A percentile compares a stretch with the other conserved stretches of the same genome.
Conservation (phyloP, 2,888 invertebrate species). For the Eurytoma californica region DNA sequence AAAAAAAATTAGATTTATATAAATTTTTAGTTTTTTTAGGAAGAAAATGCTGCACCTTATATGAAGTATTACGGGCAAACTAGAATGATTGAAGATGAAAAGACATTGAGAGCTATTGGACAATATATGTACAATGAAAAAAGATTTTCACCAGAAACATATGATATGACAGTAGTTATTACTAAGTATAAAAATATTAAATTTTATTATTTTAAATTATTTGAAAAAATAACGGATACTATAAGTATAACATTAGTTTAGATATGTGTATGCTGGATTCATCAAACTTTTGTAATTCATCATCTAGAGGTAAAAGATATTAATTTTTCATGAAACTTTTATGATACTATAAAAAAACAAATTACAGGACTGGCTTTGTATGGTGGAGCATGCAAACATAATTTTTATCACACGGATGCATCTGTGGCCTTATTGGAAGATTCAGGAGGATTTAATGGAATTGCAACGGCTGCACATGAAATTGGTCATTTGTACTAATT, state of each 20-base stretch:
- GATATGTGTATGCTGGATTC: slow-evolving; percentile 14
- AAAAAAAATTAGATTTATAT: neutral
- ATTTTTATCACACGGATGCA: slow-evolving; percentile 57
- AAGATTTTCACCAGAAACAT: slow-evolving; percentile 18
- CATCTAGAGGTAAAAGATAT: slow-evolving; percentile 17
- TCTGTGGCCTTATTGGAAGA: slow-evolving; percentile 66
- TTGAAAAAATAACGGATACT: neutral
- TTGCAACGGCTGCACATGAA: slow-evolving; percentile 67
- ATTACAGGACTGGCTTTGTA: slow-evolving; percentile 65
- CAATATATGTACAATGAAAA: slow-evolving; percentile 16
- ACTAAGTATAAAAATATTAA: neutral
- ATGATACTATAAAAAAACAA: neutral
- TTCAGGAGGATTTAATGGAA: slow-evolving; percentile 67
- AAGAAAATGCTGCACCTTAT: slow-evolving; percentile 17
- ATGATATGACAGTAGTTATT: slow-evolving; percentile 25
- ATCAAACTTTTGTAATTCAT: neutral
- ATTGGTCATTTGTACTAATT: slow-evolving; percentile 65
- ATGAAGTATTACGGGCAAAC: neutral
- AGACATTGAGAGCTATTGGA: neutral
- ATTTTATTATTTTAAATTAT: neutral
- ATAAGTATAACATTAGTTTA: slow-evolving; percentile 15
- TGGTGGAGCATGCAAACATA: slow-evolving; percentile 63
- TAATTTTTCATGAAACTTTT: neutral
- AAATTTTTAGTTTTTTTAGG: neutral
- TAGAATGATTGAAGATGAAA: slow-evolving; percentile 20